phyloP scores from a whole-genome alignment of 2,797 vertebrate genomes.

The Coreius guichenoti region DNA sequence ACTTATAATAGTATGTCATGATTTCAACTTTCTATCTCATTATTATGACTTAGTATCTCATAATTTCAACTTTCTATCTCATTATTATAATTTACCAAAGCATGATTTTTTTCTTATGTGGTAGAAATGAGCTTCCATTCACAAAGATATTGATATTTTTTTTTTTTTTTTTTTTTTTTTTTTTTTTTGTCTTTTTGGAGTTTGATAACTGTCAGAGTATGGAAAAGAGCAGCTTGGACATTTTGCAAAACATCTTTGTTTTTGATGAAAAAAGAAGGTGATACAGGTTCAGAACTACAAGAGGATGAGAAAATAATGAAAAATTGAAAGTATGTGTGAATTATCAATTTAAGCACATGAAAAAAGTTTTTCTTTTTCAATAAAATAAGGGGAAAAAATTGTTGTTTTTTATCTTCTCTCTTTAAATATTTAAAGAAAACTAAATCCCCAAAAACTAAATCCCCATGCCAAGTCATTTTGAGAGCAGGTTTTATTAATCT shows the following conservation, averaged over 20 bases:
- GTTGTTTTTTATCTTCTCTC: not conserved
- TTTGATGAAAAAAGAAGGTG: not conserved
- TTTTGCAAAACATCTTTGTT: not conserved
- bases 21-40: not conserved
- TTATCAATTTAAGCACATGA: not conserved
- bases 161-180: not conserved
- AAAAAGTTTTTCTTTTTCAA: not conserved
- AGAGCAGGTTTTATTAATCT: not conserved
- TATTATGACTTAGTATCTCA: not conserved
- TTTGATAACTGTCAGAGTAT: not conserved
- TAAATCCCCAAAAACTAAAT: not conserved
- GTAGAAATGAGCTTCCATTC: not conserved
- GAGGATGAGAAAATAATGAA: not conserved
- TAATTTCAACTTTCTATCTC: not conserved
- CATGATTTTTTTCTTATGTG: not conserved
- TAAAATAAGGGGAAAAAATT: not conserved
- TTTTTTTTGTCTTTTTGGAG: too few relatives aligned
- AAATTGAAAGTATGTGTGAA: not conserved
- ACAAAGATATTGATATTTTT: not conserved
- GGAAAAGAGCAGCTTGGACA: not conserved
- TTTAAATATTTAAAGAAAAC: slow-evolving; percentile 6
- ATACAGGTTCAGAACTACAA: not conserved
- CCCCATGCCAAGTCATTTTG: not conserved
- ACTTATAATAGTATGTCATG: not conserved
- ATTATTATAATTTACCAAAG: not conserved